Percentiles rank a stretch among this genome's conserved stretches.
Conservation (phyloP, 2,797 vertebrate species). For the Characodon lateralis region DNA sequence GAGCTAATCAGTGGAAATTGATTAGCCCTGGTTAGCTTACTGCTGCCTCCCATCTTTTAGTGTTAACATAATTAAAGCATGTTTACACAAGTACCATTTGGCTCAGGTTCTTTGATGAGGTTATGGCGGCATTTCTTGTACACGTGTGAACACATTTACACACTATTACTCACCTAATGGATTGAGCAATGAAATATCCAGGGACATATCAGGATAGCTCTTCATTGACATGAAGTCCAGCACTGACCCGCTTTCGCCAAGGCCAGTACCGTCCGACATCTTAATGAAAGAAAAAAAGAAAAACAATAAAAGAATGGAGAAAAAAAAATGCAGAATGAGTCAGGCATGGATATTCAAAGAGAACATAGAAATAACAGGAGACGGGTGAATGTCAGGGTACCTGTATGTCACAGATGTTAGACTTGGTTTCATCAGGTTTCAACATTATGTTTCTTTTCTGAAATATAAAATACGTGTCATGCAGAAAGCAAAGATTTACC, state of each 20-base stretch:
- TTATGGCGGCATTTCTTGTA: background rate
- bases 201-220: constrained; percentile 90
- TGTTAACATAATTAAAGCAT: background rate
- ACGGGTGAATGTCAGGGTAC: constrained; percentile 43
- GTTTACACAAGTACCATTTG: background rate
- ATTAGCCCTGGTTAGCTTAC: background rate
- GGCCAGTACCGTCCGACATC: constrained; percentile 83
- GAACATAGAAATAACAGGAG: background rate
- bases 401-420: constrained; percentile 83
- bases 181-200: constrained; percentile 93
- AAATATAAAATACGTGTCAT: constrained; percentile 53
- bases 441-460: constrained; percentile 89
- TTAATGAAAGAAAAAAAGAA: constrained; percentile 53
- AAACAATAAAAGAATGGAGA: constrained; percentile 7
- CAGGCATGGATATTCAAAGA: background rate
- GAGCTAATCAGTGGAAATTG: background rate
- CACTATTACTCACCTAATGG: constrained; percentile 83
- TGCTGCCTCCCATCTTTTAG: background rate
- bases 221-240: constrained; percentile 94
- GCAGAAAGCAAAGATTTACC: background rate
- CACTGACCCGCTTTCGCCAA: constrained; percentile 83
- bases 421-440: constrained; percentile 88
- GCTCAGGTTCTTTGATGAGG: background rate
- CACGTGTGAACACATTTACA: background rate
- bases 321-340: background rate